Evolutionary conservation across 2,888 invertebrate genomes (phyloP).

Genomic region (Aphodius granarius): DNA sequence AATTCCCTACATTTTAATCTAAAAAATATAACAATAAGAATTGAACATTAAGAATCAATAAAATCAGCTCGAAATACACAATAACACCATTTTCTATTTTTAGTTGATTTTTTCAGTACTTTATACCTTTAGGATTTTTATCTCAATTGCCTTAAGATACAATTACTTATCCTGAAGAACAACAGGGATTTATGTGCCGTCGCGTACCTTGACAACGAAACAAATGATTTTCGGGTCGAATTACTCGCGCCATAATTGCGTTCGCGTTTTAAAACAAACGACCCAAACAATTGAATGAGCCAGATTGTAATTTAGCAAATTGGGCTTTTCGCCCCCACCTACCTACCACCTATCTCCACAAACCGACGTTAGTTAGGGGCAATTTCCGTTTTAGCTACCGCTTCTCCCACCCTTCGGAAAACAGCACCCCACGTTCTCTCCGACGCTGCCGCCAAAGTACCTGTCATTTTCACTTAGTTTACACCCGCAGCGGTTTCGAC

Average conservation of each 20-base stretch:
- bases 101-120: too few relatives aligned
- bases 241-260: constrained; percentile 37
- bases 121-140: too few relatives aligned
- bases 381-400: constrained; percentile 21
- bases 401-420: background rate
- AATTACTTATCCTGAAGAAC: too few relatives aligned
- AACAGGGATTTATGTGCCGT: background rate
- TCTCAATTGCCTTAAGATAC: too few relatives aligned
- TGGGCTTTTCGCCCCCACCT: constrained; percentile 30
- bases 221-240: constrained; percentile 32
- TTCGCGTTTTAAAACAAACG: constrained; percentile 41
- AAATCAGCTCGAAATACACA: too few relatives aligned
- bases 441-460: constrained; percentile 35
- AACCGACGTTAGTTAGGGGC: constrained; percentile 5
- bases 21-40: too few relatives aligned
- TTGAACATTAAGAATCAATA: too few relatives aligned
- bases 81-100: too few relatives aligned
- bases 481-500: constrained; percentile 38
- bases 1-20: too few relatives aligned
- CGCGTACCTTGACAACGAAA: constrained; percentile 1
- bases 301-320: constrained; percentile 45
- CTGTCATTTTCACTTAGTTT: constrained; percentile 47
- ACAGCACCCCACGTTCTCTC: constrained; percentile 23
- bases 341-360: constrained; percentile 5
- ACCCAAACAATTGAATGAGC: constrained; percentile 41